Base-by-base conservation (phyloP, 2,888 invertebrate genomes). In the Melikaiella ostensackeni region DNA sequence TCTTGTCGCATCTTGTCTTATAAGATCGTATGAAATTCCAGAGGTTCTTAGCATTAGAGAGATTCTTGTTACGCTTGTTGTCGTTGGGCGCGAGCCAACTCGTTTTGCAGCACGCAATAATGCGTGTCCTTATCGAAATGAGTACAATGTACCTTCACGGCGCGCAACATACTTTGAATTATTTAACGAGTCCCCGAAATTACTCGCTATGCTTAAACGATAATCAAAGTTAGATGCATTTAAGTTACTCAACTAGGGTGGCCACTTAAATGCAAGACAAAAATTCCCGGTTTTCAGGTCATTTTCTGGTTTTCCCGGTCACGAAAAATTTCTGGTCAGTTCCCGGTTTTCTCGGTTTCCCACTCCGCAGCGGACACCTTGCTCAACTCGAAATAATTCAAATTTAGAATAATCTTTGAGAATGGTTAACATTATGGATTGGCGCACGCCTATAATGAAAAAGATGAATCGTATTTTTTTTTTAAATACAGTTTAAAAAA, bases 41-140 rank as follows among this genome's bases (percentile, higher is more conserved):
- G 59, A 74, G 77, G 77, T 79, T 82, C 77, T 55, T 21, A 77
- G 75, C 75, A 63, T 63, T 63, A 35, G 77, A 66, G 77, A 79
- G 80, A 79, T 80, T 82, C 80, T 82, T 76, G 80, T 82, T 79
- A 77, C 76, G 77, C 75, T 76, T 64, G 79, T 79, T 79, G 77
- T 79, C 62, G 77, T 80, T 83, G 83, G 84, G 77, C 61, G 59
- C 55, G 11, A 75, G 81, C 84, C 84, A 83, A 77, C 81, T 79
- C 80, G 81, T 84, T 81, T 82, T 79, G 70, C 78, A 75, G 46
- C 70, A 78, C 79, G 81, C 78, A 84, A 82, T 84, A 82, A 82
- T 64, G 82, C 78, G 78, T 76, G 83, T 81, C 83, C 80, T 83
- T 81, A 81, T 81, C 78, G 75, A 77, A 57, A 74, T 76, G 59